phyloP scores from a whole-genome alignment of 2,888 invertebrate species.

The Spisula subtruncata region DNA sequence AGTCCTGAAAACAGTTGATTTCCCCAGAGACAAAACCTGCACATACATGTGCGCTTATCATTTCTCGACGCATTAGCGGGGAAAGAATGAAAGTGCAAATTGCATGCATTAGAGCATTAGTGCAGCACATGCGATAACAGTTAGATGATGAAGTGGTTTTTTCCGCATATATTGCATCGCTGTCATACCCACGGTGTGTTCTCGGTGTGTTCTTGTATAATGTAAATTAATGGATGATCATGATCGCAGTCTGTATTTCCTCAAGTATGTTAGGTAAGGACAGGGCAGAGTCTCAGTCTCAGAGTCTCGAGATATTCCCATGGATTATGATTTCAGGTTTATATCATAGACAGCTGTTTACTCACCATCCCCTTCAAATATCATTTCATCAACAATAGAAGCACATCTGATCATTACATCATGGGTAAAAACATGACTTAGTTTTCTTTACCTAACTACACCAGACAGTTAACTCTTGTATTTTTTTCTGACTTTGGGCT shows the following conservation, averaged over 20 bases:
- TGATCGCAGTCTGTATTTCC: not conserved
- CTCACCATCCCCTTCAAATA: not conserved
- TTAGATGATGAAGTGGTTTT: conserved; percentile 5
- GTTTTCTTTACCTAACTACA: conserved; percentile 4
- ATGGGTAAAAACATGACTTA: conserved; percentile 32
- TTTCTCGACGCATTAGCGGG: no score
- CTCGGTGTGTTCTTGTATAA: conserved; percentile 6
- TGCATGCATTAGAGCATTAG: no score
- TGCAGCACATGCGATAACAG: no score
- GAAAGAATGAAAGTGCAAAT: no score
- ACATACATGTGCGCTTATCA: no score
- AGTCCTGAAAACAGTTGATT: no score
- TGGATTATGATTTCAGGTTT: conserved; percentile 41
- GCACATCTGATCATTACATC: conserved; percentile 63
- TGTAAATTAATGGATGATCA: not conserved
- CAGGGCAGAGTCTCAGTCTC: no score
- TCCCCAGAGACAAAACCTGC: no score
- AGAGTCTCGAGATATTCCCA: conserved; percentile 37
- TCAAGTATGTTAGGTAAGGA: not conserved
- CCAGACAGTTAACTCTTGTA: not conserved
- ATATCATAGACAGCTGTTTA: conserved; percentile 33
- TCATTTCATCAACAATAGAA: conserved; percentile 41
- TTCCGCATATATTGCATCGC: not conserved
- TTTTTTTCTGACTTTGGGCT: conserved; percentile 9
- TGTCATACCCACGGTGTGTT: conserved; percentile 1